A percentile compares a stretch with the other conserved stretches of the same genome.
phyloP scores from a whole-genome alignment of 2,888 invertebrate genomes.

The Drosophila sordidula region DNA sequence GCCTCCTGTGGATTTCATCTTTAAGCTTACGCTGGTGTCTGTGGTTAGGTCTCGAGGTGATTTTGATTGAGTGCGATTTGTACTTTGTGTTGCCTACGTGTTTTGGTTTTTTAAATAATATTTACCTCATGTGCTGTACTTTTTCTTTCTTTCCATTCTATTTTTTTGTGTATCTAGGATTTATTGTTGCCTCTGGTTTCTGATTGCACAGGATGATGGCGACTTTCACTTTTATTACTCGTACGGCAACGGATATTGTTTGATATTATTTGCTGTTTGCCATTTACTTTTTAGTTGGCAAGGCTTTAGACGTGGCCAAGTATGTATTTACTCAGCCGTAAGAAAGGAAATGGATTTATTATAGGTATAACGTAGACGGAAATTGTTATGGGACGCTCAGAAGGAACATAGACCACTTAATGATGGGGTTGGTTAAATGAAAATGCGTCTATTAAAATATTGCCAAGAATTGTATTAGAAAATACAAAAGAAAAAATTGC shows the following conservation, averaged over 20 bases:
- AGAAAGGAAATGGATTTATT: conserved; percentile 51
- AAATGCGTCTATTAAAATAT: background rate
- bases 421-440: background rate
- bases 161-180: conserved; percentile 50
- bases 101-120: conserved; percentile 78
- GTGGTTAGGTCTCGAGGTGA: conserved; percentile 64
- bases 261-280: conserved; percentile 69
- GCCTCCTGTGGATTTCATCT: conserved; percentile 55
- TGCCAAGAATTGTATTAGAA: background rate
- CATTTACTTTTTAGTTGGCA: conserved; percentile 57
- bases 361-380: conserved; percentile 37
- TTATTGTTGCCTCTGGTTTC: conserved; percentile 56
- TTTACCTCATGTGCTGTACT: conserved; percentile 63
- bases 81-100: conserved; percentile 76
- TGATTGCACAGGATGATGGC: conserved; percentile 54
- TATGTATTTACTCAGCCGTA: conserved; percentile 55
- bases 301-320: conserved; percentile 13
- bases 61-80: conserved; percentile 80
- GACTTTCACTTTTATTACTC: conserved; percentile 61
- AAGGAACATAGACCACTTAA: conserved; percentile 15
- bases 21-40: conserved; percentile 56
- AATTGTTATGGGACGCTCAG: conserved; percentile 47
- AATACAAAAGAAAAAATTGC: background rate
- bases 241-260: conserved; percentile 67
- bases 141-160: conserved; percentile 28